Evolutionary conservation across 2,113 vertebrate genomes (phyloP).

Genomic region (Peromyscus maniculatus): DNA sequence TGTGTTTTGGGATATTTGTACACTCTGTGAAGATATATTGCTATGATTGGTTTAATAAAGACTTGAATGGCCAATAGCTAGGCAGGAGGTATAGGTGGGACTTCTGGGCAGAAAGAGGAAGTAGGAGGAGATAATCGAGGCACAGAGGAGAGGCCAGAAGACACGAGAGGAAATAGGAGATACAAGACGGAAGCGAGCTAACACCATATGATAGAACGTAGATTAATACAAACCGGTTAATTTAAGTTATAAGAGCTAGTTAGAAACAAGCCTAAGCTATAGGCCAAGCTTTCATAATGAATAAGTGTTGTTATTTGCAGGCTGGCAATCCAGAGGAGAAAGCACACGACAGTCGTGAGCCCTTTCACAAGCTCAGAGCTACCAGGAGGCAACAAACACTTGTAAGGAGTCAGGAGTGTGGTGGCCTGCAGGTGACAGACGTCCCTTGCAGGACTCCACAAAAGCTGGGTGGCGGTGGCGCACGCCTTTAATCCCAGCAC

Average conservation of each 20-base stretch:
- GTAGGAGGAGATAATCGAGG: neutral
- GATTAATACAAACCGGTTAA: neutral
- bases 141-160: neutral
- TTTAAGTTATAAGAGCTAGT: neutral
- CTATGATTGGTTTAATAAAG: neutral
- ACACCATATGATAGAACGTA: neutral
- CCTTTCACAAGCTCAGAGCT: neutral
- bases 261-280: neutral
- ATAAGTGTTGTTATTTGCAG: neutral
- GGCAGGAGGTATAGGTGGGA: neutral
- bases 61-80: neutral
- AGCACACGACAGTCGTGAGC: neutral
- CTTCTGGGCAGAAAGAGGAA: neutral
- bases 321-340: neutral
- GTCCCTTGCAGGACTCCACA: neutral
- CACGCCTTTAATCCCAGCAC: no score
- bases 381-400: neutral
- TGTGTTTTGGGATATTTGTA: neutral
- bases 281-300: neutral
- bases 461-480: no score
- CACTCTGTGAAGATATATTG: neutral
- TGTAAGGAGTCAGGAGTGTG: neutral
- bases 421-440: fast-evolving
- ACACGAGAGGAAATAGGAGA: neutral
- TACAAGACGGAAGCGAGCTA: neutral